Evolutionary conservation across 2,113 vertebrate species (phyloP).

Genomic region (Amphiprion percula): DNA sequence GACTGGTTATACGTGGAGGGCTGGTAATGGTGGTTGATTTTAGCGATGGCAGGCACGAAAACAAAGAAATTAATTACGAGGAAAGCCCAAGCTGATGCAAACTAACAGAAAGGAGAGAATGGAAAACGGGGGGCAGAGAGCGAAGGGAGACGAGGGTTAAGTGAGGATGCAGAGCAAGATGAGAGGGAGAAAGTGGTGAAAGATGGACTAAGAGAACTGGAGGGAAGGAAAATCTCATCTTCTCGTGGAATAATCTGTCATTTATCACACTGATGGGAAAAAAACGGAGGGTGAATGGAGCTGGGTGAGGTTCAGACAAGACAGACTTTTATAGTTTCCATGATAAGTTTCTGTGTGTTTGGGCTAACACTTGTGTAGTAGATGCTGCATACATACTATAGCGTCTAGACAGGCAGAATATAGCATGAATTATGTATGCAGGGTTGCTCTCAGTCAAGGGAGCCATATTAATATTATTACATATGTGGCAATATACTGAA

Average conservation of each 20-base stretch:
- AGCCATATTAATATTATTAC: constrained; percentile 85
- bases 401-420: constrained; percentile 81
- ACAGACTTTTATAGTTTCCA: constrained; percentile 66
- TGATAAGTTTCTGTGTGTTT: constrained; percentile 50
- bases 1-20: constrained; percentile 45
- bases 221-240: constrained; percentile 81
- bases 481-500: constrained; percentile 71
- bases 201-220: constrained; percentile 56
- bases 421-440: constrained; percentile 86
- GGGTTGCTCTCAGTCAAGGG: constrained; percentile 78
- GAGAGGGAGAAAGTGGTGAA: constrained; percentile 42
- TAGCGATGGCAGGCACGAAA: constrained; percentile 37
- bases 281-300: constrained; percentile 53
- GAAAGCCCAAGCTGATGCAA: constrained; percentile 68
- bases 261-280: constrained; percentile 84
- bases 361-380: constrained; percentile 18
- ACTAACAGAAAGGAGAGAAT: constrained; percentile 44
- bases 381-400: constrained; percentile 44
- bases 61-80: constrained; percentile 68
- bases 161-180: constrained; percentile 56
- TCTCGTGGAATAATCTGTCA: constrained; percentile 82
- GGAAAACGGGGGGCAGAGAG: constrained; percentile 31
- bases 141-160: constrained; percentile 47
- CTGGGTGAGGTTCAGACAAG: constrained; percentile 49
- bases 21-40: constrained; percentile 33